These are phyloP conservation scores for Eupristina koningsbergeri DNA, from an alignment of 1,140 invertebrate genomes.

Conservation along the genomic window DNA sequence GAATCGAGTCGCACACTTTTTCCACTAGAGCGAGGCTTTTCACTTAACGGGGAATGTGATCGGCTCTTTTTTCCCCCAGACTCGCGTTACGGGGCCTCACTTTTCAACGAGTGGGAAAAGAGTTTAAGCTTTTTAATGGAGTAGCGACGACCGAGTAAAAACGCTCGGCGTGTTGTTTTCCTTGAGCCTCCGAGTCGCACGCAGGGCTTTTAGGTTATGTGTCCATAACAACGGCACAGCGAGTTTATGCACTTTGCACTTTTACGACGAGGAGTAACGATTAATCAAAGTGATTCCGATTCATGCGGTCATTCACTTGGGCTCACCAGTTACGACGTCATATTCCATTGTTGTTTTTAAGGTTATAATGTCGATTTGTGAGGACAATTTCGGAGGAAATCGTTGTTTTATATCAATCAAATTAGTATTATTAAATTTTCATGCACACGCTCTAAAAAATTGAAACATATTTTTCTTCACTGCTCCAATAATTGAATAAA, in stretches of 20 bases:
- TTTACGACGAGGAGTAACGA: not conserved
- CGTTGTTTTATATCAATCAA: no score
- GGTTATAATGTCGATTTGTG: no score
- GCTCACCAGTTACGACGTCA: no score
- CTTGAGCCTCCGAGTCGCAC: not conserved
- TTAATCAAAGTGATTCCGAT: no score
- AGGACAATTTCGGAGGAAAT: no score
- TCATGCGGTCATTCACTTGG: no score
- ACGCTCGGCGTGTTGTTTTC: conserved; percentile 1
- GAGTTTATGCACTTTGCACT: conserved; percentile 11
- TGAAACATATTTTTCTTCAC: no score
- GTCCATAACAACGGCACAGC: not conserved
- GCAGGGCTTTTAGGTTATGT: conserved; percentile 27
- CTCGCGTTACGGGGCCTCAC: not conserved
- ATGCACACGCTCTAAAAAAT: no score
- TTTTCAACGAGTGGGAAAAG: not conserved
- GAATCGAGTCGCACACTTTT: not conserved
- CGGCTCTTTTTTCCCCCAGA: not conserved
- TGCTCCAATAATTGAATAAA: no score
- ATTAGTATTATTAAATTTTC: no score
- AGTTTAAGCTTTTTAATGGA: not conserved
- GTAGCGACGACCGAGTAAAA: not conserved
- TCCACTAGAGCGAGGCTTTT: not conserved
- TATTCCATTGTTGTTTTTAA: no score
- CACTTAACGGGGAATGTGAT: not conserved